Evolutionary conservation across 1,140 invertebrate genomes (phyloP).

Genomic region (Solen grandis): DNA sequence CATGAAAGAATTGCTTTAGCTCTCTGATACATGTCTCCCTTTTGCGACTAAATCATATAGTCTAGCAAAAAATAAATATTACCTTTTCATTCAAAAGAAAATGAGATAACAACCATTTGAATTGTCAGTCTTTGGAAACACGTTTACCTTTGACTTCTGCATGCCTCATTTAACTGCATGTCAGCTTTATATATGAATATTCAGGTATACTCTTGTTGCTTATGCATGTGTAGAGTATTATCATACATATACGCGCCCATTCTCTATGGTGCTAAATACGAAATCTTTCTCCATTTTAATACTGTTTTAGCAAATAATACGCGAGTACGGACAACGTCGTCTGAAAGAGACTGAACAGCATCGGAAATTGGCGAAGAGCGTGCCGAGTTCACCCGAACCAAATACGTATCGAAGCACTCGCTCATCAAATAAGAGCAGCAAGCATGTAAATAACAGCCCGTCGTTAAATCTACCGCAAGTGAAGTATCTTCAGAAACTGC

Average conservation of each 20-base stretch:
- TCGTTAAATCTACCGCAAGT: slow-evolving; percentile 10
- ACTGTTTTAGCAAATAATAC: slow-evolving; percentile 75
- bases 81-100: too few species aligned
- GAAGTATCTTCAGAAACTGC: slow-evolving; percentile 15
- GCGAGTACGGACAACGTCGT: slow-evolving; percentile 74
- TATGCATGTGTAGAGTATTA: not conserved
- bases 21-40: too few species aligned
- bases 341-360: slow-evolving; percentile 74
- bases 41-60: too few species aligned
- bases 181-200: slow-evolving; percentile 8
- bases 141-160: too few species aligned
- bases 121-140: too few species aligned
- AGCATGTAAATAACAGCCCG: not conserved
- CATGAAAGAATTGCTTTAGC: too few species aligned
- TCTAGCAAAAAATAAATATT: too few species aligned
- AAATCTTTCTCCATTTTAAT: too few species aligned
- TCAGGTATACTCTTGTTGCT: not conserved
- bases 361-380: slow-evolving; percentile 55
- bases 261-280: slow-evolving; percentile 7
- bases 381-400: slow-evolving; percentile 37
- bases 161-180: not conserved
- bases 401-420: not conserved
- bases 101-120: too few species aligned
- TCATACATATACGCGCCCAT: not conserved
- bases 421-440: not conserved